phyloP scores from a whole-genome alignment of 2,113 vertebrate genomes.

The Protobothrops flavoviridis region DNA sequence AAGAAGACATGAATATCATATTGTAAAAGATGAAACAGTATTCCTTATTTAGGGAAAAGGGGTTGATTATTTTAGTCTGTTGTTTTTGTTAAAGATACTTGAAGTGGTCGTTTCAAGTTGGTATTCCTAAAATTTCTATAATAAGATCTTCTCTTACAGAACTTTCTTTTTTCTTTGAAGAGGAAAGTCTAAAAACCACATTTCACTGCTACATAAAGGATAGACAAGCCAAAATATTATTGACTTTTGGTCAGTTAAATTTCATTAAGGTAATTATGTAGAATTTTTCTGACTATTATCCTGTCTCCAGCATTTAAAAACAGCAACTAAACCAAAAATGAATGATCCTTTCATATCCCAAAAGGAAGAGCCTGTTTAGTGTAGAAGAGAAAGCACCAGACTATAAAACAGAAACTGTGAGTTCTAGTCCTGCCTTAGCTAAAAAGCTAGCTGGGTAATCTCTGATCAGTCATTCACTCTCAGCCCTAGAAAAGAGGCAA shows the following conservation, averaged over 20 bases:
- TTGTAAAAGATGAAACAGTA: constrained; percentile 20
- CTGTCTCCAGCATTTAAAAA: not conserved
- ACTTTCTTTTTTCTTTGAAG: constrained; percentile 29
- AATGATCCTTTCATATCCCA: not conserved
- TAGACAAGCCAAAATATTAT: constrained; percentile 5
- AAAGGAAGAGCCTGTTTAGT: not conserved
- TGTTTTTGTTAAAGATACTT: constrained; percentile 21
- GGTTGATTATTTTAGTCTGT: not conserved
- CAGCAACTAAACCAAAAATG: not conserved
- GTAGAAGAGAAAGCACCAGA: not conserved
- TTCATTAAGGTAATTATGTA: constrained; percentile 2
- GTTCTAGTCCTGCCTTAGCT: not conserved
- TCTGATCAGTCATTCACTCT: not conserved
- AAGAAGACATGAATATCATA: not conserved
- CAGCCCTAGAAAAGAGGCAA: not conserved
- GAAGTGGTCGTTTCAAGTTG: constrained; percentile 1
- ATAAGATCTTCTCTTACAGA: constrained; percentile 9
- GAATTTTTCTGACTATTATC: not conserved
- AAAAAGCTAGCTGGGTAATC: not conserved
- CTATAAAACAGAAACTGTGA: not conserved
- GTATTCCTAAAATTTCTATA: constrained; percentile 7
- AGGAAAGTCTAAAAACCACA: constrained; percentile 33
- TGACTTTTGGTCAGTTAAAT: constrained; percentile 18
- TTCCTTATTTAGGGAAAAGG: constrained; percentile 11
- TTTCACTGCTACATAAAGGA: not conserved